Base-by-base conservation (phyloP, 1,140 invertebrate genomes). In the Mycetomoellerius zeteki region DNA sequence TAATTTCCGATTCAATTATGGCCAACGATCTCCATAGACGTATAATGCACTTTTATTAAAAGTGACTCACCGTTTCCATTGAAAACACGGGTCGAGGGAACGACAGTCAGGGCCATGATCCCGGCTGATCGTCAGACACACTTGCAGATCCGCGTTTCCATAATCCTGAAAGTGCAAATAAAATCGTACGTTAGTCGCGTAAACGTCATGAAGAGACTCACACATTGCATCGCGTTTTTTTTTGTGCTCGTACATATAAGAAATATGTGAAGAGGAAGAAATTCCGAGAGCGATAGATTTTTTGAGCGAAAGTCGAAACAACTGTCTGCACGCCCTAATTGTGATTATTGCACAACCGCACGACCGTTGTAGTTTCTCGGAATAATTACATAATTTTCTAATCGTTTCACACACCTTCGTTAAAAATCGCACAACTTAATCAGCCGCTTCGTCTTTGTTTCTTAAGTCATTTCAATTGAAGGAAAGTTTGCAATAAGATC, bases 11-110 rank as follows among this genome's bases (percentile, higher is more conserved):
- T 30, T 54, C 16, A 21, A 81, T 14, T 16, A 37, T 1, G 27
- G 54, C 12, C 37, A 72, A 82, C 69, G 54, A 62, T 84, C 43
- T 54, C 21, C 47, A 52, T 37, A 65, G 71, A 21, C 12, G 21
- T 19, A 19, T n/a, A n/a, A n/a, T 75, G 27, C 64, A 81, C 54
- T 73, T 84, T 60, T 84, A 84, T 84, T 50, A 84, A 84, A 60
- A 62, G 14, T 84, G 14, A 87, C 91, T 93, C 73, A 93, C 93
- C 93, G 90, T 93, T 93, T 93, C 93, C 93, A 75, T 93, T 93
- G 86, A 93, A 93, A 93, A 93, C 91, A 85, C 92, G 92, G 88
- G 92, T 73, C 64, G 92, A 93, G 89, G 92, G 91, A 82, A 91
- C 92, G 65, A 91, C 89, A 84, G 92, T 93, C 86, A 93, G 67